phyloP scores from a whole-genome alignment of 2,888 invertebrate genomes.

The Cylindroiulus punctatus region DNA sequence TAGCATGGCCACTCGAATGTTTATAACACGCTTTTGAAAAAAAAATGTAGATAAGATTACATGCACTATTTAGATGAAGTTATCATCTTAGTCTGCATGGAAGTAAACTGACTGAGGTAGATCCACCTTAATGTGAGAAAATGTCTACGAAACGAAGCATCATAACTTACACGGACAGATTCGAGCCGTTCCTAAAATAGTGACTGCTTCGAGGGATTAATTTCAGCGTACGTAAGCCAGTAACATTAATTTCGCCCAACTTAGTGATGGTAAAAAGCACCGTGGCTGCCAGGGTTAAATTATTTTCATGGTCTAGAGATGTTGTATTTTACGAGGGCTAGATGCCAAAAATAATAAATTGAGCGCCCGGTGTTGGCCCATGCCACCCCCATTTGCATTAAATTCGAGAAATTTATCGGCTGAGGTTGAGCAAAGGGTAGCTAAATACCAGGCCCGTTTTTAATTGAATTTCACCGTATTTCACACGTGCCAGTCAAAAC shows the following conservation, averaged over 20 bases:
- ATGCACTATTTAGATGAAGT: no score
- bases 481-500: not conserved
- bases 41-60: no score
- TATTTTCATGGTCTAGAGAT: not conserved
- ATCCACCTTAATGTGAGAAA: no score
- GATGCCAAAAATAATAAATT: slow-evolving; percentile 25
- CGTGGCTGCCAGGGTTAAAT: not conserved
- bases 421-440: not conserved
- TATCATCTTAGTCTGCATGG: no score
- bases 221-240: no score
- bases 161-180: no score
- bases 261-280: not conserved
- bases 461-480: slow-evolving; percentile 26
- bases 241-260: not conserved
- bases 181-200: no score
- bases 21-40: no score
- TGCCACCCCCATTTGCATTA: slow-evolving; percentile 5
- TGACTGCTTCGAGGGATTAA: no score
- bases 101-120: no score
- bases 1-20: no score
- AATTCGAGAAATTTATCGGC: not conserved
- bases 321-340: not conserved
- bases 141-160: no score
- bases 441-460: slow-evolving; percentile 1
- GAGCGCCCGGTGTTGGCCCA: not conserved